Evolutionary conservation across 2,888 invertebrate species (phyloP).

Genomic region (Lasioglossum vierecki): DNA sequence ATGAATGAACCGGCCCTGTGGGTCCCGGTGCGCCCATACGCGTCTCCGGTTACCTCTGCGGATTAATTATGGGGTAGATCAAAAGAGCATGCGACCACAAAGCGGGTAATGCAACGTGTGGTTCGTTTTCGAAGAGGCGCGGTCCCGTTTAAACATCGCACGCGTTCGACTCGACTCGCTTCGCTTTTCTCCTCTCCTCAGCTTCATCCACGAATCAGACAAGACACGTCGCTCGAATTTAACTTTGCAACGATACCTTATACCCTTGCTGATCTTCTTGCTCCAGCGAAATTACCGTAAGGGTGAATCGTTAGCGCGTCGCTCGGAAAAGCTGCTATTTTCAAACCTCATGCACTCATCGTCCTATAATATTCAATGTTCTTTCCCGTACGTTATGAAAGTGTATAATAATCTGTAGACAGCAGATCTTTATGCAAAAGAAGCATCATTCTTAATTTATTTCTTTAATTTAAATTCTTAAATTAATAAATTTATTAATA

Average conservation of each 20-base stretch:
- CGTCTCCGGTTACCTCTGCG: conserved; percentile 82
- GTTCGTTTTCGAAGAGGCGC: conserved; percentile 64
- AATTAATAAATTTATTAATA: no score
- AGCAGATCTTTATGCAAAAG: no score
- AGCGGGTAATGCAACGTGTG: conserved; percentile 80
- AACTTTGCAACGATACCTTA: conserved; percentile 6
- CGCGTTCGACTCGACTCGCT: conserved; percentile 16
- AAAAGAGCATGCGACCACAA: conserved; percentile 82
- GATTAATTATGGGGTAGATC: conserved; percentile 83
- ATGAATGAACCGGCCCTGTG: conserved; percentile 76
- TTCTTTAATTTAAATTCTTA: no score
- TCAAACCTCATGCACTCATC: neutral
- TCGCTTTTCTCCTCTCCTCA: neutral
- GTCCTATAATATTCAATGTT: no score
- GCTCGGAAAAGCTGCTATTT: neutral
- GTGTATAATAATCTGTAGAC: no score
- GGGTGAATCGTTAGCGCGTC: neutral
- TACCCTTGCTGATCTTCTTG: neutral
- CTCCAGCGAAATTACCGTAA: neutral
- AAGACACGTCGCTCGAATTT: conserved; percentile 4
- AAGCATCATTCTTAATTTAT: no score
- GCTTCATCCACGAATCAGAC: neutral
- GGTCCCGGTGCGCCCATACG: conserved; percentile 79
- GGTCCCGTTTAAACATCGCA: conserved; percentile 48
- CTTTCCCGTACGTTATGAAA: no score